Base-by-base conservation (phyloP, 2,888 invertebrate genomes). In the Yponomeuta malinellus region DNA sequence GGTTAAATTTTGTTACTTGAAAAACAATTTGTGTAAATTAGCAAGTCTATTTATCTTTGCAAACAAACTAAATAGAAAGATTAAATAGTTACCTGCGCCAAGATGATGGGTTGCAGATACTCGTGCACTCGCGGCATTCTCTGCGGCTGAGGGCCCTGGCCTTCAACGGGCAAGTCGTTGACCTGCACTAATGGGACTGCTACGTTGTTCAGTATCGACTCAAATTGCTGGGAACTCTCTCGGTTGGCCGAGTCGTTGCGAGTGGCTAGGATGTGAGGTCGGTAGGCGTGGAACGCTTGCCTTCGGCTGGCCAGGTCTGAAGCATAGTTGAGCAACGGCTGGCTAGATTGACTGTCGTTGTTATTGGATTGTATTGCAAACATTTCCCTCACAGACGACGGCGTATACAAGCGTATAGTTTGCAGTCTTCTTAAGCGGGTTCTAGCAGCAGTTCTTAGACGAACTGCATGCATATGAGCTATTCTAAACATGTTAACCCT, bases 111-210 rank as follows among this genome's bases (percentile, higher is more conserved):
- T 76, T 91, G 92, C 71, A 92, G 78, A 74, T 89, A 91, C 75
- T 91, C 92, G 71, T 89, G 88, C 73, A 91, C 90, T 72, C 90
- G 80, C 9, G 89, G 88, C 71, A 88, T 75, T 23, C 89, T 78
- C 66, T 82, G 85, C 15, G 81, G 77, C 66, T 79, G 84, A 69
- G 74, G 78, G 3, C 77, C 79, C 12, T 79, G 83, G 1, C 76
- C 77, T 3, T 86, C 86, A 1, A 92, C 81, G 0, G 93, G 93
- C n/a, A 93, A 88, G 76, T 95, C 94, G 74, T 94, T 94, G 52
- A 95, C 93, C 75, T 94, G 94, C 76, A 95, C 93, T 12, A 93
- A 83, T 2, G 94, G 94, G 76, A 94, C 89, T 1, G 82, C 81
- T 0, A 87, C 86, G 72, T 85, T 86, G 75, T 85, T 85, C 43